A percentile compares a stretch with the other conserved stretches of the same genome.
These are phyloP conservation scores for Romanogobio albipinnatus DNA, from an alignment of 2,113 vertebrate species.

Conservation along the genomic window DNA sequence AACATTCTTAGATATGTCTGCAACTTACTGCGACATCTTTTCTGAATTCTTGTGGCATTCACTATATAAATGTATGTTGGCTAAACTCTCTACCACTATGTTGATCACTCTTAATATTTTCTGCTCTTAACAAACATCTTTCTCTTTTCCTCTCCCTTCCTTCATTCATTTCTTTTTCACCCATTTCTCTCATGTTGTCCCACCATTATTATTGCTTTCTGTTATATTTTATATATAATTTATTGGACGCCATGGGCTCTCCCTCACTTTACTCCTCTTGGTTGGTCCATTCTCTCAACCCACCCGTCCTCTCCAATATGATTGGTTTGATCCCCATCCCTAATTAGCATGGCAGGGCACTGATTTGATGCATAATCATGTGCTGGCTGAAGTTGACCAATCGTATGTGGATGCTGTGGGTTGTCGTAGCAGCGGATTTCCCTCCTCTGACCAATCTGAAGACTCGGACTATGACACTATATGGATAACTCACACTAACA, in stretches of 20 bases:
- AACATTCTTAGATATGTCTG: not conserved
- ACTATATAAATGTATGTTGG: not conserved
- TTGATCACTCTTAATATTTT: slow-evolving; percentile 53
- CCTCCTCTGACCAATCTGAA: slow-evolving; percentile 93
- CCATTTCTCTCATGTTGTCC: slow-evolving; percentile 50
- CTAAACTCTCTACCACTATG: slow-evolving; percentile 25
- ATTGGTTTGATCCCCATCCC: slow-evolving; percentile 64
- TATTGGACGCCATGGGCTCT: not conserved
- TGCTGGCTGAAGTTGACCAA: slow-evolving; percentile 92
- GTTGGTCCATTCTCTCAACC: slow-evolving; percentile 8
- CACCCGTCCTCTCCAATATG: slow-evolving; percentile 5
- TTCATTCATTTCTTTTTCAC: slow-evolving; percentile 28
- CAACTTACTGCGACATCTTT: not conserved
- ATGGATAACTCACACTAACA: slow-evolving; percentile 97
- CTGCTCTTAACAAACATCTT: slow-evolving; percentile 81
- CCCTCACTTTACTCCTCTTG: slow-evolving; percentile 14
- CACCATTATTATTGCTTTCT: slow-evolving; percentile 19
- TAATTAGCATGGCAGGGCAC: slow-evolving; percentile 97
- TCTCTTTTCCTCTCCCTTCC: slow-evolving; percentile 64
- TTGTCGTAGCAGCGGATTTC: slow-evolving; percentile 87
- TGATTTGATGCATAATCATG: slow-evolving; percentile 99
- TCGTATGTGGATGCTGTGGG: slow-evolving; percentile 86
- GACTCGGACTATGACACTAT: slow-evolving; percentile 99
- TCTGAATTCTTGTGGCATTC: not conserved
- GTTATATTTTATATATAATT: not conserved